phyloP scores from a whole-genome alignment of 1,140 invertebrate genomes.

The Danaus plexippus region DNA sequence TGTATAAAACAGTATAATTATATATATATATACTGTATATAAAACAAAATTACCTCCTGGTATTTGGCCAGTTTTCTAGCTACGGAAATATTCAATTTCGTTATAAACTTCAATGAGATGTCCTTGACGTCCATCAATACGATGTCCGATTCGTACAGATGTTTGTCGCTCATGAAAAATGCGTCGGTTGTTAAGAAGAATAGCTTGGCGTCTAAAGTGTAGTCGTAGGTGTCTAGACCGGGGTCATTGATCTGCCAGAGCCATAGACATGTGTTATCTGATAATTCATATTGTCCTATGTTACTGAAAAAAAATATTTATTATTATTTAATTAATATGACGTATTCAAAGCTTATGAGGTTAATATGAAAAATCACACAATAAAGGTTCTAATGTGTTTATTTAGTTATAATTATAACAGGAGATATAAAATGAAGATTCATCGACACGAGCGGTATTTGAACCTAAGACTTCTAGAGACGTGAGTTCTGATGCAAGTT shows the following conservation, averaged over 20 bases:
- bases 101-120: conserved; percentile 74
- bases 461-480: no score
- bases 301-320: conserved; percentile 47
- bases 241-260: conserved; percentile 75
- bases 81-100: conserved; percentile 51
- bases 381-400: no score
- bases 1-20: background rate
- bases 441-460: no score
- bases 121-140: conserved; percentile 79
- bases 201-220: conserved; percentile 75
- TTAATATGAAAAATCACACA: no score
- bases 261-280: conserved; percentile 70
- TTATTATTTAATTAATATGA: background rate
- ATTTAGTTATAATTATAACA: no score
- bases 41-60: conserved; percentile 38
- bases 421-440: no score
- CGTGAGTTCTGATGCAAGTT: no score
- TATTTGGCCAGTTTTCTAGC: conserved; percentile 48
- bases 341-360: no score
- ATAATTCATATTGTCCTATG: conserved; percentile 46
- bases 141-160: conserved; percentile 73
- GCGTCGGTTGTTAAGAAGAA: conserved; percentile 77
- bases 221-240: conserved; percentile 76
- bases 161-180: conserved; percentile 62
- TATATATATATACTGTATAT: background rate